Evolutionary conservation across 2,888 invertebrate species (phyloP), one percentile per base, ranked within the genome.

Genomic region (Pammene fasciana): DNA sequence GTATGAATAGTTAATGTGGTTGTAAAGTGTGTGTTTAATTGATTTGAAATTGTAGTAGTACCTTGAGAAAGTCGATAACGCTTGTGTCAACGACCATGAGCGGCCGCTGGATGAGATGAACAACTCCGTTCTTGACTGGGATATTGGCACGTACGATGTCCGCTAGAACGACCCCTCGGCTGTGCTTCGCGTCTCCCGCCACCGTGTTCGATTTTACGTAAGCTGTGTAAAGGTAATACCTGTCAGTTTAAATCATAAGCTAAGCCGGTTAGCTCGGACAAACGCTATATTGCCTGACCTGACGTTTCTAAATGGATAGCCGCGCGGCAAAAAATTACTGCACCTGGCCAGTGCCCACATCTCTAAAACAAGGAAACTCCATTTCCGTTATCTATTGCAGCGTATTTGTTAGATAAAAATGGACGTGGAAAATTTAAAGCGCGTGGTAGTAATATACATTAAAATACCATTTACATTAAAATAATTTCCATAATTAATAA

Each of bases 51-150:
- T 56, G 66, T 43, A 52, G 16, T 10, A 81, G 81, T 78, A 97
- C 97, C 96, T 96, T 95, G 70, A 98, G 93, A 81, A 97, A 97
- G 85, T 97, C 95, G 75, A 95, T 95, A 73, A 98, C 96, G 5
- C 96, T 96, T n/a, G 96, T 96, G 81, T 98, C 97, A 64, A 97
- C 97, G 70, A 98, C 96, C 96, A 98, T 97, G 14, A 98, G 93
- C 0, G 98, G 98, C 74, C 97, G 94, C 79, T 97, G 96, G 76
- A 98, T 98, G 73, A 99, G 94, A 89, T 99, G 98, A 5, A 98
- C 95, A 0, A 98, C 98, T 43, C 98, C 98, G 81, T 98, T 98
- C 81, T 95, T 95, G 38, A 98, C 97, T 0, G 98, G 98, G 75
- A 98, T 98, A 86, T 98, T 98, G 43, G 96, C 96, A 82, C 96